These are phyloP conservation scores for Archips crataeganus DNA, from an alignment of 2,888 invertebrate species.

Conservation along the genomic window DNA sequence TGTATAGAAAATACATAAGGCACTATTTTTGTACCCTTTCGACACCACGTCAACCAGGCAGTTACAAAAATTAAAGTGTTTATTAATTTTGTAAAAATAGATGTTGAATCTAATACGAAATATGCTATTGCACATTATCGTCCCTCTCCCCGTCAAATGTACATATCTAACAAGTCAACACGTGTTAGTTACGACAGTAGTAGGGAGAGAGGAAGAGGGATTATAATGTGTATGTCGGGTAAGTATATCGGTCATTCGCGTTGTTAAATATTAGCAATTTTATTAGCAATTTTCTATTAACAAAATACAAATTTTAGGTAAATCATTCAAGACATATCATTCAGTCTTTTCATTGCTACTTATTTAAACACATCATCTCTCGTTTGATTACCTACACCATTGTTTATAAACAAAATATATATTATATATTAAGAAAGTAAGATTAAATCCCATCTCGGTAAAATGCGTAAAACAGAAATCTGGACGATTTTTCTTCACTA, in stretches of 20 bases:
- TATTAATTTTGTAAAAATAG: neutral
- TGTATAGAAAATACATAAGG: slow-evolving; percentile 32
- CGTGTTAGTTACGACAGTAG: too few relatives aligned
- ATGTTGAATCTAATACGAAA: neutral
- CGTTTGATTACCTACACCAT: neutral
- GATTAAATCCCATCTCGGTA: slow-evolving; percentile 40
- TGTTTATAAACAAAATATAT: too few relatives aligned
- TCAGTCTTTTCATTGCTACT: slow-evolving; percentile 73
- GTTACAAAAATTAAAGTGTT: neutral
- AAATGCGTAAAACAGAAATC: slow-evolving; percentile 10
- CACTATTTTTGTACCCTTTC: slow-evolving; percentile 19
- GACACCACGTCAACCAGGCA: neutral
- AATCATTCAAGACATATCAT: slow-evolving; percentile 50
- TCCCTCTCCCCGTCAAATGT: neutral
- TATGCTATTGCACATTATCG: too few relatives aligned
- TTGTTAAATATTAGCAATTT: slow-evolving; percentile 12
- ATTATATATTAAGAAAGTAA: neutral
- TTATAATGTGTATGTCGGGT: too few relatives aligned
- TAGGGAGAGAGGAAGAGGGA: too few relatives aligned
- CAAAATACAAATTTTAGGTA: slow-evolving; percentile 43
- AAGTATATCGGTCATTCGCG: neutral
- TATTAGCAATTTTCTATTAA: slow-evolving; percentile 8
- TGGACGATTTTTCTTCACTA: too few relatives aligned
- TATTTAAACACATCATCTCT: slow-evolving; percentile 44
- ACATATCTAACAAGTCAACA: too few relatives aligned